Base-by-base conservation (phyloP, 2,888 invertebrate species). In the Mamestra brassicae region DNA sequence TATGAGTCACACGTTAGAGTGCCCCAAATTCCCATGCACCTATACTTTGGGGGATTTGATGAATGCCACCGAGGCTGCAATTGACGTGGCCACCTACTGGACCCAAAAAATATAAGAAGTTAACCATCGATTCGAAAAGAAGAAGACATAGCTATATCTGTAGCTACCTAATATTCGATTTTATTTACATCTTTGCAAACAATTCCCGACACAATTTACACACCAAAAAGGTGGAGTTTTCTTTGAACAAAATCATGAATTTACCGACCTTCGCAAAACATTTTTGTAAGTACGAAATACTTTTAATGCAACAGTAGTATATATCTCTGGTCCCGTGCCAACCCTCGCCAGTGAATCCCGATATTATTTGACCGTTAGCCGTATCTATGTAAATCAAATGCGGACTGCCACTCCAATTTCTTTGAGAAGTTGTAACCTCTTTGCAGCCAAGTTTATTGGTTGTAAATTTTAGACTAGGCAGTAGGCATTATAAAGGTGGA, bases 311-410 rank as follows among this genome's bases (percentile, higher is more conserved):
- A 58, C 62, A 63, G 13, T n/a, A 42, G 42, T 72, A 66, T 26
- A 55, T 58, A 69, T 67, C 72, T 63, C 72, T 84, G 83, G 72
- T 64, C 34, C 38, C 55, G 57, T 71, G 85, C 83, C 84, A 84
- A 73, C 69, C 61, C 64, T 74, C 17, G 74, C 74, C 74, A 68
- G 45, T 67, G 71, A 58, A 78, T 62, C 71, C 70, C 68, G 69
- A 85, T 73, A 72, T 74, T 66, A 60, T 68, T 72, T 64, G 79
- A 74, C 79, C 63, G 78, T 76, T 78, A 74, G 64, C 58, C 63
- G 73, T 70, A 77, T 71, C 69, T 78, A 87, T 85, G 86, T 78
- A 83, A 84, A 82, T 84, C 74, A 75, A 80, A 87, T 78, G 67
- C 71, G 78, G 63, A 76, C 76, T 66, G 75, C 72, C 52, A 77